phyloP scores from a whole-genome alignment of 2,113 vertebrate species.

The Nematolebias whitei region DNA sequence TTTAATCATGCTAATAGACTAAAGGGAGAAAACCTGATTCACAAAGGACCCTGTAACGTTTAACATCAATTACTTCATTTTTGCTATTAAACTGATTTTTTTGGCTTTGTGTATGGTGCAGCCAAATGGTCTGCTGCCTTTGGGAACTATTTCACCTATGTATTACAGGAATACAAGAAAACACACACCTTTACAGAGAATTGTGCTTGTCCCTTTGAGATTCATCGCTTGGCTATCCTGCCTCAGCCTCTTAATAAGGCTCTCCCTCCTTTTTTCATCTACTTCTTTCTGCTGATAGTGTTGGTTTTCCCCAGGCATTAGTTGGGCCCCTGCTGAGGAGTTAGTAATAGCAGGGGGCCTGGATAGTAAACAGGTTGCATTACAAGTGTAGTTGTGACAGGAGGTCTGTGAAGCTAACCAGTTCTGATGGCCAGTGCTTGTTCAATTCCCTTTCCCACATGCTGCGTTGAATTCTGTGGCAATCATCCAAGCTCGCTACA shows the following conservation, averaged over 20 bases:
- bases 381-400: conserved; percentile 69
- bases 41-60: conserved; percentile 28
- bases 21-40: conserved; percentile 41
- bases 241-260: conserved; percentile 52
- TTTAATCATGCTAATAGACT: conserved; percentile 65
- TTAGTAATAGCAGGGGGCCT: conserved; percentile 65
- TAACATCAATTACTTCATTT: conserved; percentile 38
- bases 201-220: conserved; percentile 35
- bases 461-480: conserved; percentile 37
- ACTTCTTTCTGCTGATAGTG: conserved; percentile 41
- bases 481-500: conserved; percentile 47
- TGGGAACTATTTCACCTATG: conserved; percentile 14
- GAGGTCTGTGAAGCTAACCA: conserved; percentile 75
- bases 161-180: neutral
- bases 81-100: conserved; percentile 25
- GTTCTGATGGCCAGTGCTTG: conserved; percentile 79
- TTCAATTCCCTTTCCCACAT: conserved; percentile 76
- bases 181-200: conserved; percentile 1
- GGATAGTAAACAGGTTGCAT: conserved; percentile 73
- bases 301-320: conserved; percentile 51
- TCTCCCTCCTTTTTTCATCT: conserved; percentile 12
- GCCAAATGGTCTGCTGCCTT: neutral
- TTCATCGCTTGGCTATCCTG: conserved; percentile 46
- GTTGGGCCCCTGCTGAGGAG: conserved; percentile 48
- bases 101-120: conserved; percentile 6